A percentile compares a stretch with the other conserved stretches of the same genome.
These are phyloP conservation scores for Pangasius sanitwongsei DNA, from an alignment of 2,797 vertebrate species.

Conservation along the genomic window DNA sequence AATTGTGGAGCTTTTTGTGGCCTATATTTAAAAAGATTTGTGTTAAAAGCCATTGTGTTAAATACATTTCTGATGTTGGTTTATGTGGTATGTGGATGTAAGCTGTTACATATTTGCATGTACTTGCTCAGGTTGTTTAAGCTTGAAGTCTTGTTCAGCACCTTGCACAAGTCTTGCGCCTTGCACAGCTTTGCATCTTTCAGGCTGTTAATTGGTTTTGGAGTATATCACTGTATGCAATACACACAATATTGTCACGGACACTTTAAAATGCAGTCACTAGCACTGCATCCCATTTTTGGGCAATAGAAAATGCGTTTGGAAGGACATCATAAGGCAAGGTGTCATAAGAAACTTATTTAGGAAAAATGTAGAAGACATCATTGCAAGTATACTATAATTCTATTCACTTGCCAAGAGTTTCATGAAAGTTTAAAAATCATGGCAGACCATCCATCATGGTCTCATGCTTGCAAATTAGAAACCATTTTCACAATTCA, in stretches of 20 bases:
- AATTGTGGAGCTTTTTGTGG: neutral
- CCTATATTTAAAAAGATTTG: neutral
- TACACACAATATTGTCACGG: neutral
- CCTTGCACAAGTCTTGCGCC: neutral
- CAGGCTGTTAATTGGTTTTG: neutral
- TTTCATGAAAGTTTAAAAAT: slow-evolving; percentile 4
- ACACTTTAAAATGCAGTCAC: neutral
- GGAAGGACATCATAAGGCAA: neutral
- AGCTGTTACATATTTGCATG: slow-evolving; percentile 10
- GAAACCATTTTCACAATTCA: neutral
- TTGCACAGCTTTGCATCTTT: neutral
- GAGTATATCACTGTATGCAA: slow-evolving; percentile 4
- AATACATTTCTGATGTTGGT: neutral
- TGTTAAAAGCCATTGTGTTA: neutral
- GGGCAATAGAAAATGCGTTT: neutral
- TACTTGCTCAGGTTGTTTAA: neutral
- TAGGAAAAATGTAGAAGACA: neutral
- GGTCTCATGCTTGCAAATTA: slow-evolving; percentile 3
- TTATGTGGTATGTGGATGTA: neutral
- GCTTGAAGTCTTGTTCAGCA: neutral
- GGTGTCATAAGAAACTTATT: neutral
- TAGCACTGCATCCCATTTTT: neutral
- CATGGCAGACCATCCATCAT: neutral
- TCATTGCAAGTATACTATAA: no score
- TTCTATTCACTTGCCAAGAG: neutral